Percentiles rank a stretch among this genome's conserved stretches.
Evolutionary conservation across 2,888 invertebrate genomes (phyloP).

Genomic region (Oscheius sp.): DNA sequence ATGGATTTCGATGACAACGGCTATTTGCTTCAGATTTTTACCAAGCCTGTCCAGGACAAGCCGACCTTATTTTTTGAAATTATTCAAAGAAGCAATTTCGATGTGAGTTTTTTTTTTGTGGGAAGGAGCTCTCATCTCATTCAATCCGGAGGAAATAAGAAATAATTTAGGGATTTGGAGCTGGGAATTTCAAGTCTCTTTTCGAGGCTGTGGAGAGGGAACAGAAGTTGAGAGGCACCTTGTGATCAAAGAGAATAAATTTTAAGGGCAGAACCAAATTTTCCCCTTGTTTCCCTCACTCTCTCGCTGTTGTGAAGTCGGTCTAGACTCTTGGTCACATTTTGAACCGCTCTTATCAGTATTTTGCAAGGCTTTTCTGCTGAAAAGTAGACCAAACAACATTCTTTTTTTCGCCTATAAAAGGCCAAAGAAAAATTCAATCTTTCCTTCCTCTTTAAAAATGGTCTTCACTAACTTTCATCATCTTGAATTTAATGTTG

Average conservation of each 20-base stretch:
- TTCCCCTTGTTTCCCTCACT: too few relatives aligned
- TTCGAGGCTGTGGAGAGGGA: conserved; percentile 96
- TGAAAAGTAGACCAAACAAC: too few relatives aligned
- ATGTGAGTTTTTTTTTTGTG: conserved; percentile 58
- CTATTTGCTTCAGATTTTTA: conserved; percentile 70
- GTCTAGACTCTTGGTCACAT: too few relatives aligned
- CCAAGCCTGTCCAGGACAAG: conserved; percentile 93
- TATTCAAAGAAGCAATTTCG: conserved; percentile 91
- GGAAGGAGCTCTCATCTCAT: not conserved
- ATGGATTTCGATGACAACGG: conserved; percentile 68
- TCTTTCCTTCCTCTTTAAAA: not conserved
- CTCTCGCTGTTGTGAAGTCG: too few relatives aligned
- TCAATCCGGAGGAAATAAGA: not conserved
- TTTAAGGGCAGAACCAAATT: not conserved
- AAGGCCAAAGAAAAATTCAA: too few relatives aligned
- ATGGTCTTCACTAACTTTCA: conserved; percentile 35
- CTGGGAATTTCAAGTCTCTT: conserved; percentile 96
- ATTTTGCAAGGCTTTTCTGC: too few relatives aligned
- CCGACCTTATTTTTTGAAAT: conserved; percentile 96
- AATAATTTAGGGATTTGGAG: conserved; percentile 88
- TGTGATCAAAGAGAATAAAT: not conserved
- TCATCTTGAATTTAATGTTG: conserved; percentile 59
- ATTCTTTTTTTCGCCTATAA: too few relatives aligned
- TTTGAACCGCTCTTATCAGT: too few relatives aligned
- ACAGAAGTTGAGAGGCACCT: conserved; percentile 74